Evolutionary conservation across 2,113 vertebrate species (phyloP).

Genomic region (Esox niger): DNA sequence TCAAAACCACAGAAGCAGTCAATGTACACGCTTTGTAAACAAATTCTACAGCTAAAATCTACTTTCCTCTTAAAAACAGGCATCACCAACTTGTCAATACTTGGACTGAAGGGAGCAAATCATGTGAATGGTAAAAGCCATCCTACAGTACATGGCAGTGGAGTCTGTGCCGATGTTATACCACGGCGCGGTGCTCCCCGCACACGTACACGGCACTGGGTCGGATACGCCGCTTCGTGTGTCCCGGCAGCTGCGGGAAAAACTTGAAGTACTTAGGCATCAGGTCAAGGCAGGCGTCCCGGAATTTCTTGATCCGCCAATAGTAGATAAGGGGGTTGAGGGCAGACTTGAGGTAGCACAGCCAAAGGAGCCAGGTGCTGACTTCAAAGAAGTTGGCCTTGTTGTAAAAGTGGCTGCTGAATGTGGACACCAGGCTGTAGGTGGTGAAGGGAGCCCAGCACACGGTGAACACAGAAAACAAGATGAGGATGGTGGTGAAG

Average conservation of each 20-base stretch:
- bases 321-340: constrained; percentile 98
- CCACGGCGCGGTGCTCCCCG: constrained; percentile 87
- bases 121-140: constrained; percentile 5
- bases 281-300: constrained; percentile 92
- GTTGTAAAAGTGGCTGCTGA: constrained; percentile 87
- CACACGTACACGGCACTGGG: constrained; percentile 96
- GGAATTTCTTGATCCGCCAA: constrained; percentile 99
- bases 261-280: constrained; percentile 96
- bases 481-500: constrained; percentile 98
- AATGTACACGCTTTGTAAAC: constrained; percentile 61
- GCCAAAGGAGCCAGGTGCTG: constrained; percentile 96
- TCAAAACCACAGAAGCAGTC: constrained; percentile 43
- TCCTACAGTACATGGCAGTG: constrained; percentile 15
- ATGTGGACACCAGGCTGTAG: constrained; percentile 91
- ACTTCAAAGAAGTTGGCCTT: constrained; percentile 92
- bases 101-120: constrained; percentile 29
- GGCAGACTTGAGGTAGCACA: constrained; percentile 99
- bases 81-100: not conserved
- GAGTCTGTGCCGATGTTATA: constrained; percentile 59
- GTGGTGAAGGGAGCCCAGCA: constrained; percentile 94
- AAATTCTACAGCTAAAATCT: constrained; percentile 33
- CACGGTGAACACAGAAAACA: constrained; percentile 92
- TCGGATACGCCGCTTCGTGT: constrained; percentile 86
- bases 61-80: not conserved
- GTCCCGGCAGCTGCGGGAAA: constrained; percentile 87